Conservation (phyloP, 2,888 invertebrate genomes). For the Sarcophaga caerulescens region DNA sequence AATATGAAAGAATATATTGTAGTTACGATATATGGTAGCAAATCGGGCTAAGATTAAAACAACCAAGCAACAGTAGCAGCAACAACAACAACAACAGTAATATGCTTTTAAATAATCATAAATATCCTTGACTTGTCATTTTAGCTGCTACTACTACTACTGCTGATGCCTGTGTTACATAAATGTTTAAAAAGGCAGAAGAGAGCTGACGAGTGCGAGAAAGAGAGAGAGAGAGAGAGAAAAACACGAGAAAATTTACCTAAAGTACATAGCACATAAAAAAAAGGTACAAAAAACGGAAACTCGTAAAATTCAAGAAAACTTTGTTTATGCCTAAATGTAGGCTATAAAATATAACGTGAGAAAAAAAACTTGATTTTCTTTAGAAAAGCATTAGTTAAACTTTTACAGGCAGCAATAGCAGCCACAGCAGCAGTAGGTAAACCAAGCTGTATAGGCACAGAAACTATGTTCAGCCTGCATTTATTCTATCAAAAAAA, state of each 20-base stretch:
- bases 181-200: not conserved
- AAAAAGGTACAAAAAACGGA: slow-evolving; percentile 43
- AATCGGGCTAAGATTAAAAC: slow-evolving; percentile 17
- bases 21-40: not conserved
- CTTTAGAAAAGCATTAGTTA: not conserved
- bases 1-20: not conserved
- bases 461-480: not conserved
- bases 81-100: not conserved
- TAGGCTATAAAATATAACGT: slow-evolving; percentile 40
- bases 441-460: not conserved
- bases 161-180: slow-evolving; percentile 43
- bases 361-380: not conserved
- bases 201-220: no score
- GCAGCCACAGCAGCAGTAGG: not conserved
- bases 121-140: slow-evolving; percentile 66
- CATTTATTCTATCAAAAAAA: not conserved
- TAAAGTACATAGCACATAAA: not conserved
- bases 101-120: slow-evolving; percentile 57
- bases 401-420: not conserved
- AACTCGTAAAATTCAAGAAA: slow-evolving; percentile 45
- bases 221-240: not conserved
- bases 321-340: slow-evolving; percentile 39
- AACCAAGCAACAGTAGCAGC: no score
- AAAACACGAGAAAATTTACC: no score
- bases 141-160: slow-evolving; percentile 21